Evolutionary conservation across 2,888 invertebrate genomes (phyloP), one percentile per base, ranked within the genome.

Genomic region (Drosophila phalerata): DNA sequence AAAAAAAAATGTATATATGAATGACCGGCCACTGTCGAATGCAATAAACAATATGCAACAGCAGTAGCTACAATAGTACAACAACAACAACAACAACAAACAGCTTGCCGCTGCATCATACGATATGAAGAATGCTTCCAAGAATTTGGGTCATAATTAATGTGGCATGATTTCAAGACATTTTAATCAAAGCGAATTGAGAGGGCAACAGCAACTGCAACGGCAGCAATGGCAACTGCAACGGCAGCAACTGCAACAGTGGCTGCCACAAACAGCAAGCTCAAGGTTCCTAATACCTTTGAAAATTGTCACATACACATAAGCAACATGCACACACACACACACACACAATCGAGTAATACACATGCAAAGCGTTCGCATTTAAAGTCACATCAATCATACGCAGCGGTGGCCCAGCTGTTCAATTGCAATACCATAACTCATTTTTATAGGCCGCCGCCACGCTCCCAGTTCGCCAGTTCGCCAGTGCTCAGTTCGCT

Each of bases 121-220:
- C 81, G 90, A 90, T 89, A 83, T 80, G 64, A 68, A 72, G 85
- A 86, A 86, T 88, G 52, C 85, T 92, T 92, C 92, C 91, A 88
- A 77, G 92, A 92, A 92, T 92, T 92, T 92, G 92, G 92, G 92
- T 92, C 92, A 92, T 92, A 92, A 92, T 92, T 92, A 91, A 92
- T 92, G 91, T 91, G 91, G 92, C 92, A 92, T 92, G 92, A 91
- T 92, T 92, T 92, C 81, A 87, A 88, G 88, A 84, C 82, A 80
- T 85, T 85, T 85, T 82, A 85, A 85, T 85, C 84, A 77, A 85
- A 78, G 75, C 67, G 86, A 84, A 80, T 84, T 83, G 71, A 67
- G 67, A 71, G 76, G 68, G 68, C 66, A 69, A 48, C 61, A 10
- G 45, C 62, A 67, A 45, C 70, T 42, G 32, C 67, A 65, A 13